A percentile compares a stretch with the other conserved stretches of the same genome.
Evolutionary conservation across 2,888 invertebrate genomes (phyloP).

Genomic region (Eurytoma californica): DNA sequence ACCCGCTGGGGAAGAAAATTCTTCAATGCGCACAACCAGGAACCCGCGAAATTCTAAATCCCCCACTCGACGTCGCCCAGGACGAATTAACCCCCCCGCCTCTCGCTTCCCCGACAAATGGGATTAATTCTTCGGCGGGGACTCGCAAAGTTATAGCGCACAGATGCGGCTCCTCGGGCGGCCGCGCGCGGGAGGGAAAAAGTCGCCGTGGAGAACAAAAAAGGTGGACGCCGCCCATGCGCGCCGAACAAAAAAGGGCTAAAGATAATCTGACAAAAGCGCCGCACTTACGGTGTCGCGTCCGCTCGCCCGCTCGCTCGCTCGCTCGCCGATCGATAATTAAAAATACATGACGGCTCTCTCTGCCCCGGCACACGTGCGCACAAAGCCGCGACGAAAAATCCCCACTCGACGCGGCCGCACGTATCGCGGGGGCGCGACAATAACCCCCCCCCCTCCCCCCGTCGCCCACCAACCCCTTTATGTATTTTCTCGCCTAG

Average conservation of each 20-base stretch:
- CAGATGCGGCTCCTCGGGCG: no score
- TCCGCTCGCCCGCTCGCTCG: not conserved
- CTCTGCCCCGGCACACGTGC: not conserved
- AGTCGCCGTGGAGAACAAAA: not conserved
- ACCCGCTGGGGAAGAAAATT: no score
- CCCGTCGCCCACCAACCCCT: not conserved
- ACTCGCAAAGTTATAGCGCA: no score
- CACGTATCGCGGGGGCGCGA: not conserved
- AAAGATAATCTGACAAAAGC: conserved; percentile 35
- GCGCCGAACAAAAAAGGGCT: conserved; percentile 29
- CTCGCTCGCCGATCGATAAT: conserved; percentile 48
- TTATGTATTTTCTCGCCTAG: not conserved
- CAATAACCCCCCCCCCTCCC: no score
- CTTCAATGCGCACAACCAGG: no score
- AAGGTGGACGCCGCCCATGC: not conserved
- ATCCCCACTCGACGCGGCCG: not conserved
- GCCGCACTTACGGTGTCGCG: conserved; percentile 22
- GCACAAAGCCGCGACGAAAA: conserved; percentile 3
- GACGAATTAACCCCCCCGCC: not conserved
- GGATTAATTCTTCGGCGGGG: not conserved
- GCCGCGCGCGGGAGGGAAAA: not conserved
- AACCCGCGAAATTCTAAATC: no score
- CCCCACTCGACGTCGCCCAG: no score
- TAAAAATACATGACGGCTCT: conserved; percentile 49
- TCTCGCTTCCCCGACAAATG: not conserved